Conservation (phyloP, 2,797 vertebrate genomes). For the Cygnus olor region DNA sequence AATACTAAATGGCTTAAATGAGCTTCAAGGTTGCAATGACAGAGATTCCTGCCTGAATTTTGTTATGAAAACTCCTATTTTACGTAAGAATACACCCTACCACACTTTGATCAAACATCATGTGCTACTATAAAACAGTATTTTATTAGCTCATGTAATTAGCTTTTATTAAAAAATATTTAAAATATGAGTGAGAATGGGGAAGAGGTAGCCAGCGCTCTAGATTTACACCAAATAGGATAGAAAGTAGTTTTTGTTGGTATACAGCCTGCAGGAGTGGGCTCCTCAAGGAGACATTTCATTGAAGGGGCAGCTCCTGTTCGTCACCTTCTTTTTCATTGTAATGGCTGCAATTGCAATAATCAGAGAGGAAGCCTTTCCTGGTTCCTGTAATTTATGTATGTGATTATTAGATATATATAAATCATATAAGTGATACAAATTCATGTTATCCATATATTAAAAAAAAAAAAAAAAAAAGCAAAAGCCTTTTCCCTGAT, state of each 20-base stretch:
- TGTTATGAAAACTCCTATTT: slow-evolving; percentile 37
- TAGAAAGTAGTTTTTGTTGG: not conserved
- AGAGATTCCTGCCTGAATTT: slow-evolving; percentile 51
- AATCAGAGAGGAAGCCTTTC: not conserved
- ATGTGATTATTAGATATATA: not conserved
- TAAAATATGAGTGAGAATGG: not conserved
- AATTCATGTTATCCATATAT: not conserved
- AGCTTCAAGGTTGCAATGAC: slow-evolving; percentile 37
- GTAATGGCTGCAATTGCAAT: not conserved
- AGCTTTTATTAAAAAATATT: not conserved
- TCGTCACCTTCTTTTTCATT: not conserved
- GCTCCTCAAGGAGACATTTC: not conserved
- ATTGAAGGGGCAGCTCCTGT: not conserved
- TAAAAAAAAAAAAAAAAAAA: not conserved
- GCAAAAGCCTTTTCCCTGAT: not conserved
- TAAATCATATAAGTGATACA: not conserved
- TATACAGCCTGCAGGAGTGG: not conserved
- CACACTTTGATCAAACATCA: not conserved
- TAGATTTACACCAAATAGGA: not conserved
- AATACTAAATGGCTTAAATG: slow-evolving; percentile 67
- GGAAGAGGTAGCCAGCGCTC: not conserved
- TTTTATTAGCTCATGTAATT: slow-evolving; percentile 29
- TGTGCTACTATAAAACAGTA: not conserved
- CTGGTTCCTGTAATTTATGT: not conserved
- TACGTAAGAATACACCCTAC: not conserved